A percentile compares a stretch with the other conserved stretches of the same genome.
These are phyloP conservation scores for Villa cingulata DNA, from an alignment of 2,888 invertebrate species.

Conservation along the genomic window DNA sequence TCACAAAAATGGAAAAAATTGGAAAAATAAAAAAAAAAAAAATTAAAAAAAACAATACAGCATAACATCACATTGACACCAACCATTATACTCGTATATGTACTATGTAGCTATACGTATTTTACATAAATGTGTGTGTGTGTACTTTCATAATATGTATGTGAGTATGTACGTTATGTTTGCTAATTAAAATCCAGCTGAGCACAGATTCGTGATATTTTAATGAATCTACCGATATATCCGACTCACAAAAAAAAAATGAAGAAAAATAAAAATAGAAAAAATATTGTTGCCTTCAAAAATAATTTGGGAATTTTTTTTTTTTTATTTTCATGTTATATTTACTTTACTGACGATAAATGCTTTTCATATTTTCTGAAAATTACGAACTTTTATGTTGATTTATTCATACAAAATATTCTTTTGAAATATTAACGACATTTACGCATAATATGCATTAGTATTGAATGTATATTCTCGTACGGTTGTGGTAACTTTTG, in stretches of 20 bases:
- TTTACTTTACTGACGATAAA: too few species aligned
- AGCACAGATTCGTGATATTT: constrained; percentile 9
- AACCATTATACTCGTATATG: not conserved
- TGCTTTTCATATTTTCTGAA: too few species aligned
- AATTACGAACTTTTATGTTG: too few species aligned
- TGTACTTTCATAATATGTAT: too few species aligned
- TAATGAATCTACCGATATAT: constrained; percentile 9
- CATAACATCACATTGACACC: not conserved
- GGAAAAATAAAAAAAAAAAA: not conserved
- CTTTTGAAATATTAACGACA: too few species aligned
- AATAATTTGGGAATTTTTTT: not conserved
- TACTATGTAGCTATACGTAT: not conserved
- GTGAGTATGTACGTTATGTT: too few species aligned
- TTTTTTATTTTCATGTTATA: too few species aligned
- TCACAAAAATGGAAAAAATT: constrained; percentile 7
- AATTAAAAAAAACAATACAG: not conserved
- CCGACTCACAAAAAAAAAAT: constrained; percentile 2
- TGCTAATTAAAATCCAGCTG: constrained; percentile 8
- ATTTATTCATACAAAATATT: too few species aligned
- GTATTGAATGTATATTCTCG: too few species aligned
- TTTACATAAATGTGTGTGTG: not conserved
- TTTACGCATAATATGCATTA: too few species aligned
- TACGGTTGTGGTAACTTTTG: too few species aligned
- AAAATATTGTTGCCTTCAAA: not conserved
- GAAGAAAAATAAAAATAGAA: not conserved